Evolutionary conservation across 1,140 invertebrate genomes (phyloP), one percentile per base, ranked within the genome.

Genomic region (Pachyrhynchus sulphureomaculatus): DNA sequence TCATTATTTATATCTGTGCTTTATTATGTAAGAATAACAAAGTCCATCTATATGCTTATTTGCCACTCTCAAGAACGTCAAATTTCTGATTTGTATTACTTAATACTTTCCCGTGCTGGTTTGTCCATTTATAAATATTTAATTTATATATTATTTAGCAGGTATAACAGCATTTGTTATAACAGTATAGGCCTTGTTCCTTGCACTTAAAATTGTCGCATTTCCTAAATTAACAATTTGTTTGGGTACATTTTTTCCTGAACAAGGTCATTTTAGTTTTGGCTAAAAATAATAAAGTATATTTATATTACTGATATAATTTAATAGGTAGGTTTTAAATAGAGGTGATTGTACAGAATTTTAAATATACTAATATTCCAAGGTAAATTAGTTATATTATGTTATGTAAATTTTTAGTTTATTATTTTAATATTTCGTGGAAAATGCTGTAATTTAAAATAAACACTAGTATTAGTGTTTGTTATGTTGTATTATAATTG

Each of bases 341-440:
- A 58, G 55, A 48, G 57, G 57, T 59, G 57, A 59, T 59, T 59
- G 57, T 59, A 59, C 57, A 59, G 57, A 56, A 59, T 59, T 59
- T 59, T 51, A 59, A 58, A 59, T 59, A 59, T 51, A 59, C 45
- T 59, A 59, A 59, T 59, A 42, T 59, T 59, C 57, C 57, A 59
- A 59, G 55, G 29, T 58, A 58, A 37, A 37, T 47, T 57, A 57
- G 55, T 59, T 37, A 39, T 24, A 39, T 48, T 58, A 49, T 58
- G 41, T 57, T 49, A 58, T 58, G 55, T 58, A 58, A 44, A 58
- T 58, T 58, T 58, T 58, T 48, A 58, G 55, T 58, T 58, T 47
- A 57, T 29, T 55, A 49, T 58, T 58, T 58, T 58, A 58, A 34
- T 58, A 58, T 48, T 58, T 58, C 45, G n/a, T 58, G 13, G 33